These are phyloP conservation scores for Grapholita molesta DNA, from an alignment of 1,140 invertebrate species.

Conservation along the genomic window DNA sequence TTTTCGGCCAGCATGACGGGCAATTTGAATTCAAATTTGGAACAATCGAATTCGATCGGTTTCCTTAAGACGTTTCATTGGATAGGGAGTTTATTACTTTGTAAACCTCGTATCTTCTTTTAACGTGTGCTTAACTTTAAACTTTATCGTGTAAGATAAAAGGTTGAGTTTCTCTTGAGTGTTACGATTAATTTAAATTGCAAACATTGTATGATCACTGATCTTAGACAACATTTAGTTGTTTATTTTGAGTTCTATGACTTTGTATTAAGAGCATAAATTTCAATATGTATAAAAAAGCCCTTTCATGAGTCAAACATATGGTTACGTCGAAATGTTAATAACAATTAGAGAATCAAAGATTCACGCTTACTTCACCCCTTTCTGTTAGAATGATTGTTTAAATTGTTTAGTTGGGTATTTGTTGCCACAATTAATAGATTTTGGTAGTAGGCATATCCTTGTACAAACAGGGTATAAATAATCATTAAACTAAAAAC, in stretches of 20 bases:
- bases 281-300: not conserved
- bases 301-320: not conserved
- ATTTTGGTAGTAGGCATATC: not conserved
- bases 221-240: not conserved
- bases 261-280: not conserved
- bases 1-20: constrained; percentile 43
- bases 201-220: not conserved
- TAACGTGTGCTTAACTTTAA: not conserved
- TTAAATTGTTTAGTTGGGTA: not conserved
- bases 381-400: not conserved
- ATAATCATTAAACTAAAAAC: too few relatives aligned
- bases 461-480: too few relatives aligned
- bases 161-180: not conserved
- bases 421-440: not conserved
- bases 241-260: not conserved
- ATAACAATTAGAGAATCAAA: not conserved
- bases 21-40: constrained; percentile 40
- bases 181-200: not conserved
- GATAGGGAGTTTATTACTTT: constrained; percentile 34
- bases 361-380: not conserved
- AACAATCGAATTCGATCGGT: constrained; percentile 42
- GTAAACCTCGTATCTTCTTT: not conserved
- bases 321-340: not conserved
- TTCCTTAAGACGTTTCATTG: constrained; percentile 61
- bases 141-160: not conserved